Evolutionary conservation across 2,797 vertebrate genomes (phyloP).

Genomic region (Pyrocephalus nanus): DNA sequence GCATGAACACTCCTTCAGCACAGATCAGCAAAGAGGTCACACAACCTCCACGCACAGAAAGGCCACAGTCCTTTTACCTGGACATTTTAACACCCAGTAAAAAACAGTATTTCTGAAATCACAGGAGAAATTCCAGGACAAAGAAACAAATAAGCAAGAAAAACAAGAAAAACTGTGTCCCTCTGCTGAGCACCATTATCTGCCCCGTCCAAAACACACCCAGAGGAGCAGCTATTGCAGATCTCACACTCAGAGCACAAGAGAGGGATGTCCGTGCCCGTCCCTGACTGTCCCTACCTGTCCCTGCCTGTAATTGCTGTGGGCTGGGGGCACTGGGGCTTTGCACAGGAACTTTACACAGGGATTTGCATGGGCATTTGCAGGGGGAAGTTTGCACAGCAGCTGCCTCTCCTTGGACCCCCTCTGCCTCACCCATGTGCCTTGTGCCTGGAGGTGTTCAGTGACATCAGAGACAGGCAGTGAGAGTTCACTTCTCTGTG

Average conservation of each 20-base stretch:
- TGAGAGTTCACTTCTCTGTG: neutral
- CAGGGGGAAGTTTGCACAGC: neutral
- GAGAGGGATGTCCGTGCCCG: neutral
- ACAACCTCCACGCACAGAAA: neutral
- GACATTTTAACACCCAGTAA: neutral
- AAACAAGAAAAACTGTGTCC: neutral
- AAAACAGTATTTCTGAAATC: neutral
- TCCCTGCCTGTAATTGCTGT: neutral
- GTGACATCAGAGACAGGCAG: neutral
- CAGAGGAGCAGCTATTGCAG: neutral
- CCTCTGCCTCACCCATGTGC: fast-evolving
- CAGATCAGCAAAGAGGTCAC: neutral
- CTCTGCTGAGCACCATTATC: neutral
- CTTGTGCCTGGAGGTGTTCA: neutral
- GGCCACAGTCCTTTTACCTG: neutral
- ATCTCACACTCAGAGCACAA: fast-evolving
- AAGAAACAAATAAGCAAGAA: neutral
- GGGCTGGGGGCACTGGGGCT: neutral
- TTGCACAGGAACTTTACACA: neutral
- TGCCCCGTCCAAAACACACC: fast-evolving
- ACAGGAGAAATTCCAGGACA: neutral
- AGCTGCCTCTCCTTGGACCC: neutral
- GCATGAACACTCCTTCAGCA: neutral
- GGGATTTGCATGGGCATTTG: neutral
- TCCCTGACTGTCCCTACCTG: fast-evolving